phyloP scores from a whole-genome alignment of 37 sponge, comb jelly and placozoan genomes.

The Diacarnus erythraeanus region DNA sequence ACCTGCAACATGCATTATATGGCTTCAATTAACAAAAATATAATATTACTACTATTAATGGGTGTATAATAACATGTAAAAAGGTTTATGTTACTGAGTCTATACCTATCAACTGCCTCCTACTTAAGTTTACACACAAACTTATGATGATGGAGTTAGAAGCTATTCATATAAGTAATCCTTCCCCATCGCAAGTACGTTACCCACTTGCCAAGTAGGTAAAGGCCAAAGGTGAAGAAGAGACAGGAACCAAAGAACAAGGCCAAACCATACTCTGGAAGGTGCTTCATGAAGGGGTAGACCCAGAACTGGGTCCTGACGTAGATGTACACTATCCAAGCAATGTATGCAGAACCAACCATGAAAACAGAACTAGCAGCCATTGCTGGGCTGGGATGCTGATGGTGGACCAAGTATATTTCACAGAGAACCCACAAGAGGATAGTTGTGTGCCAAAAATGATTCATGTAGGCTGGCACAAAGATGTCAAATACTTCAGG shows the following conservation, averaged over 20 bases:
- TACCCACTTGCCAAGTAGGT: slow-evolving; percentile 32
- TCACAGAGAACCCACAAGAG: slow-evolving; percentile 55
- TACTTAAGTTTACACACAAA: too few relatives aligned
- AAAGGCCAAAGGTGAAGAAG: slow-evolving; percentile 27
- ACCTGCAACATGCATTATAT: too few relatives aligned
- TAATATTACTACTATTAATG: too few relatives aligned
- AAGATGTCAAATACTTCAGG: slow-evolving; percentile 53
- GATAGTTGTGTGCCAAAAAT: slow-evolving; percentile 67
- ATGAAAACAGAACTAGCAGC: slow-evolving; percentile 27
- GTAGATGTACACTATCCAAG: slow-evolving; percentile 37
- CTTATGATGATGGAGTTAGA: too few relatives aligned
- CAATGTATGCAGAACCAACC: slow-evolving; percentile 29
- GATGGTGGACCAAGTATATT: slow-evolving; percentile 59
- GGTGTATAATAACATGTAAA: too few relatives aligned
- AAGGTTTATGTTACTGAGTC: too few relatives aligned
- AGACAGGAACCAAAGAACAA: slow-evolving; percentile 50
- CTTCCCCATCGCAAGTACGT: slow-evolving; percentile 34
- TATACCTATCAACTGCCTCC: too few relatives aligned
- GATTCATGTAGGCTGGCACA: slow-evolving; percentile 61
- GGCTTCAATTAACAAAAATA: too few relatives aligned
- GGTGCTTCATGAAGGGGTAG: slow-evolving; percentile 48
- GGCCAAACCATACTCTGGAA: slow-evolving; percentile 28
- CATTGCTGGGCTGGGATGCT: slow-evolving; percentile 27
- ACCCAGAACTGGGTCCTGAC: slow-evolving; percentile 32
- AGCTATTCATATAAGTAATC: not conserved